A percentile compares a stretch with the other conserved stretches of the same genome.
These are phyloP conservation scores for Lipotes vexillifer DNA, from an alignment of 2,113 vertebrate species.

Conservation along the genomic window DNA sequence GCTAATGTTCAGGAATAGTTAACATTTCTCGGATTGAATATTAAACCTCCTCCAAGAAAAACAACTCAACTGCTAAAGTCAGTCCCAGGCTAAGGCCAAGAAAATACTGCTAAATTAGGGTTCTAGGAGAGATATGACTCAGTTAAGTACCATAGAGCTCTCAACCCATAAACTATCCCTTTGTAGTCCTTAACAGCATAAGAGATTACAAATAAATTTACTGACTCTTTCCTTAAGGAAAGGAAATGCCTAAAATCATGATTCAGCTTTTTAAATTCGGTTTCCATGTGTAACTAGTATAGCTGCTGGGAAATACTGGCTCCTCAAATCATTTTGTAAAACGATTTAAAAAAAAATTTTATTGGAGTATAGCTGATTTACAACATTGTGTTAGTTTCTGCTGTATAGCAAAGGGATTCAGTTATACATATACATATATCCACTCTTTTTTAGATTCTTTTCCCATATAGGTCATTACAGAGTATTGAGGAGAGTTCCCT, in stretches of 20 bases:
- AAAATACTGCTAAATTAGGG: slow-evolving; percentile 45
- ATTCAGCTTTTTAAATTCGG: slow-evolving; percentile 52
- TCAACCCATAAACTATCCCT: slow-evolving; percentile 49
- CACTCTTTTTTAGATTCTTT: neutral
- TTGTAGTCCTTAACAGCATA: slow-evolving; percentile 47
- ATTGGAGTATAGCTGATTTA: neutral
- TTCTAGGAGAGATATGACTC: slow-evolving; percentile 42
- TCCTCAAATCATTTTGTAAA: slow-evolving; percentile 31
- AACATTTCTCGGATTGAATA: slow-evolving; percentile 51
- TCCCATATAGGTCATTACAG: neutral
- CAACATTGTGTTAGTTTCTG: neutral
- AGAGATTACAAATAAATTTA: slow-evolving; percentile 51
- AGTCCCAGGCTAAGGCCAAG: slow-evolving; percentile 27
- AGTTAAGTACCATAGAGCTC: slow-evolving; percentile 26
- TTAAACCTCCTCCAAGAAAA: slow-evolving; percentile 65
- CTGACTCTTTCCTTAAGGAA: slow-evolving; percentile 45
- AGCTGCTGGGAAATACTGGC: slow-evolving; percentile 30
- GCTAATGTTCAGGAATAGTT: slow-evolving; percentile 45
- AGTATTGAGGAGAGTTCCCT: neutral
- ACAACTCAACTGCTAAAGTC: slow-evolving; percentile 49
- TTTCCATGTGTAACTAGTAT: slow-evolving; percentile 23
- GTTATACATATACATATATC: neutral
- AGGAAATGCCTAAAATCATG: slow-evolving; percentile 55
- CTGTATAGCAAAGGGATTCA: neutral
- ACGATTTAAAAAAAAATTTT: neutral